Percentiles rank a stretch among this genome's conserved stretches.
These are phyloP conservation scores for Neotragus pygmaeus DNA, from an alignment of 2,113 vertebrate species.

Conservation along the genomic window DNA sequence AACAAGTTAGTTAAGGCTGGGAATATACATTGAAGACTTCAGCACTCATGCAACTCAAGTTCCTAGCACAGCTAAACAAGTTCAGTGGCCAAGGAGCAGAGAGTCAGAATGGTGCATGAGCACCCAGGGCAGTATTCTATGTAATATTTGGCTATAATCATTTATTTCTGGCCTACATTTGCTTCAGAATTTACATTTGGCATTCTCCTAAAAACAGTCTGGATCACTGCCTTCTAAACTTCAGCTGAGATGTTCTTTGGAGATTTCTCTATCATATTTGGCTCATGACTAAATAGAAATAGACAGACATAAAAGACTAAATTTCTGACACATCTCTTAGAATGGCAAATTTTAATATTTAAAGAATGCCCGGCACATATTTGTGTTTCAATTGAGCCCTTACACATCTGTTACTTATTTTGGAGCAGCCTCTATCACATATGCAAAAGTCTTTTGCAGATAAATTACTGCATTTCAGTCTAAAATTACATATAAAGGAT, in stretches of 20 bases:
- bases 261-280: slow-evolving; percentile 63
- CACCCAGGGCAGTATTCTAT: neutral
- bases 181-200: slow-evolving; percentile 10
- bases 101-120: neutral
- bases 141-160: neutral
- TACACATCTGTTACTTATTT: slow-evolving; percentile 79
- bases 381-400: slow-evolving; percentile 76
- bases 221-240: slow-evolving; percentile 60
- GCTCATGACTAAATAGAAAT: slow-evolving; percentile 72
- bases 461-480: slow-evolving; percentile 70
- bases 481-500: slow-evolving; percentile 62
- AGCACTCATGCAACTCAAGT: neutral
- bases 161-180: slow-evolving; percentile 19
- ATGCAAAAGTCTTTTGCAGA: slow-evolving; percentile 75
- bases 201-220: slow-evolving; percentile 55
- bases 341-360: slow-evolving; percentile 76
- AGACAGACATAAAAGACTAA: slow-evolving; percentile 70
- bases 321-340: slow-evolving; percentile 69
- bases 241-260: slow-evolving; percentile 48
- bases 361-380: slow-evolving; percentile 59
- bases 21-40: neutral
- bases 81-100: neutral
- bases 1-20: neutral
- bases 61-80: neutral
- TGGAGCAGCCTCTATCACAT: slow-evolving; percentile 71